Base-by-base conservation (phyloP, 2,888 invertebrate genomes). In the Trissolcus japonicus region DNA sequence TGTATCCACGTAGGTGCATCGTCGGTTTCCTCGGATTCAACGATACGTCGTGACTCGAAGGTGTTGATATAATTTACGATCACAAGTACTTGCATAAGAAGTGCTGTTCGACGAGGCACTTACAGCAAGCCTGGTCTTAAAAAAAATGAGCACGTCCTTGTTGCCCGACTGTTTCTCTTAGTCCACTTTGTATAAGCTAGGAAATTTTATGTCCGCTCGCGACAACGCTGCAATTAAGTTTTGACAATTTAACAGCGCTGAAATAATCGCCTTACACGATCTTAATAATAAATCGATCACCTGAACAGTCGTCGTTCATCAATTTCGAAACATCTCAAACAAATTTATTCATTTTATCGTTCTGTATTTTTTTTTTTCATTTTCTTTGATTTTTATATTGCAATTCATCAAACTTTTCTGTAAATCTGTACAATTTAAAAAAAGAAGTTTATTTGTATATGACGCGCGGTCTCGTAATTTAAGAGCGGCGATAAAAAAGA, bases 31-130 rank as follows among this genome's bases (percentile, higher is more conserved):
- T 79, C 80, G 82, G 71, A 80, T 75, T 76, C 80, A 79, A 74
- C 59, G 62, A 72, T 65, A 53, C 69, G 76, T 80, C 78, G 78
- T 77, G 80, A 79, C 76, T 79, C 80, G 81, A 82, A 87, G 86
- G 86, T 87, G 87, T 87, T 85, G 85, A 86, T 85, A 86, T 87
- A 87, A 87, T 86, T 87, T 87, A 87, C 83, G 83, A 85, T 83
- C 82, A 80, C 76, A 59, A 65, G 76, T 73, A 63, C 66, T 69
- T 63, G 76, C 78, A 78, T 74, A 78, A 76, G 65, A 76, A 80
- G 78, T 78, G 76, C 66, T 76, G 69, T 67, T 78, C 66, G 62
- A 78, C 76, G 69, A 66, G 78, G 76, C 69, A 76, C 79, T 79
- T 76, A 78, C 73, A 63, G 57, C 72, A 19, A 72, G 53, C 67